Conservation (phyloP, 2,797 vertebrate genomes). For the Phrynocephalus forsythii region DNA sequence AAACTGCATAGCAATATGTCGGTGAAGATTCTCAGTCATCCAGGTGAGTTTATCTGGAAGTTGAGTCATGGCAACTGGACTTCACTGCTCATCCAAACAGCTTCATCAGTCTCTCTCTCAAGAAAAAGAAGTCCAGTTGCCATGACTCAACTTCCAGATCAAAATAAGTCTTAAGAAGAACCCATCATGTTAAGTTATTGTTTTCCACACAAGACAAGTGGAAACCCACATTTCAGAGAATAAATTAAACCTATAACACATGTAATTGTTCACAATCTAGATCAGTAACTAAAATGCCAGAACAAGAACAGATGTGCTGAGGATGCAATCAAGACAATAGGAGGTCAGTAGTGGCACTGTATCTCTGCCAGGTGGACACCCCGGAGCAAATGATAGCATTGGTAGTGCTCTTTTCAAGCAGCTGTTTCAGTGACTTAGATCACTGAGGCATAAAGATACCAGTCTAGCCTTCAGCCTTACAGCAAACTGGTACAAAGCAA, state of each 20-base stretch:
- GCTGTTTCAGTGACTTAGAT: constrained; percentile 25
- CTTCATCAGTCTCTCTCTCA: no score
- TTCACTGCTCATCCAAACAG: no score
- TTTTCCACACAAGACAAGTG: background rate
- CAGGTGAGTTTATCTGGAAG: no score
- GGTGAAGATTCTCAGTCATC: no score
- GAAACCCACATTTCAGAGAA: constrained; percentile 7
- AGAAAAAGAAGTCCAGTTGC: no score
- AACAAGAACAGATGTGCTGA: constrained; percentile 19
- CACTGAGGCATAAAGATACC: constrained; percentile 24
- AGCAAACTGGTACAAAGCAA: constrained; percentile 9
- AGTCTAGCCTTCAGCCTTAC: constrained; percentile 7
- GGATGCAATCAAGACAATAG: background rate
- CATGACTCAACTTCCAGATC: background rate
- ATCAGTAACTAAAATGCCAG: constrained; percentile 17
- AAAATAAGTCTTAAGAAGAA: background rate
- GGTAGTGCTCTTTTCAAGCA: constrained; percentile 7
- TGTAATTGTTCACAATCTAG: background rate
- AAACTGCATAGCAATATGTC: no score
- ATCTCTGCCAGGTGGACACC: constrained; percentile 10
- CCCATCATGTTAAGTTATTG: background rate
- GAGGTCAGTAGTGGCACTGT: background rate
- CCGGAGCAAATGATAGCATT: constrained; percentile 22
- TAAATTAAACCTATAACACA: background rate
- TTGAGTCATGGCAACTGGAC: no score